Evolutionary conservation across 2,888 invertebrate genomes (phyloP).

Genomic region (Ophraella communa): DNA sequence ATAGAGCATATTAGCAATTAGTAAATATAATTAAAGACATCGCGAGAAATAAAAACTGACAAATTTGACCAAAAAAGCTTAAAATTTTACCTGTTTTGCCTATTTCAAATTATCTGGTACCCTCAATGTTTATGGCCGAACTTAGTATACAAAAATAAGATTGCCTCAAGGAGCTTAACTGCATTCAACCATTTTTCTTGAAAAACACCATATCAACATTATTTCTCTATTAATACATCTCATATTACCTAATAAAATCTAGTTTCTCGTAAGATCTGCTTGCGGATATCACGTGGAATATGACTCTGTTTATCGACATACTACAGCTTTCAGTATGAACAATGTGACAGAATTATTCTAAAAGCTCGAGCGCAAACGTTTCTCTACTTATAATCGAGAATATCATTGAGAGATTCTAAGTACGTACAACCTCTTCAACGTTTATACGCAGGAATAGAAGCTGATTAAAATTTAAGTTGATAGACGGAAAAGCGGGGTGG

Average conservation of each 20-base stretch:
- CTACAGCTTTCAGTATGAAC: not conserved
- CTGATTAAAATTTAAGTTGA: not conserved
- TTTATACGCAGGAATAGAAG: not conserved
- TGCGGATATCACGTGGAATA: not conserved
- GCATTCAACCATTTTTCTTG: too few species aligned
- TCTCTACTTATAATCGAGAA: not conserved
- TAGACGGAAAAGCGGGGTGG: not conserved
- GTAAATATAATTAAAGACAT: too few species aligned
- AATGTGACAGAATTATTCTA: not conserved
- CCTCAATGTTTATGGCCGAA: too few species aligned
- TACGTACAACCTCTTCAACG: not conserved
- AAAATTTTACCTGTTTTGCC: too few species aligned
- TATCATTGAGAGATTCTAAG: not conserved
- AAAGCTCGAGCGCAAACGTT: not conserved
- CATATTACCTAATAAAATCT: not conserved
- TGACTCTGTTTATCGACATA: not conserved
- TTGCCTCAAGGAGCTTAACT: too few species aligned
- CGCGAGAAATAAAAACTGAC: too few species aligned
- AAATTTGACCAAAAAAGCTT: too few species aligned
- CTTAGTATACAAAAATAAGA: too few species aligned
- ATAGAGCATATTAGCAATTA: too few species aligned
- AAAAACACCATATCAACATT: too few species aligned
- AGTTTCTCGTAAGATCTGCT: not conserved
- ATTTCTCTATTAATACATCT: not conserved
- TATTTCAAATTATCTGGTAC: too few species aligned